phyloP scores from a whole-genome alignment of 2,888 invertebrate species.

The Crematogaster levior region DNA sequence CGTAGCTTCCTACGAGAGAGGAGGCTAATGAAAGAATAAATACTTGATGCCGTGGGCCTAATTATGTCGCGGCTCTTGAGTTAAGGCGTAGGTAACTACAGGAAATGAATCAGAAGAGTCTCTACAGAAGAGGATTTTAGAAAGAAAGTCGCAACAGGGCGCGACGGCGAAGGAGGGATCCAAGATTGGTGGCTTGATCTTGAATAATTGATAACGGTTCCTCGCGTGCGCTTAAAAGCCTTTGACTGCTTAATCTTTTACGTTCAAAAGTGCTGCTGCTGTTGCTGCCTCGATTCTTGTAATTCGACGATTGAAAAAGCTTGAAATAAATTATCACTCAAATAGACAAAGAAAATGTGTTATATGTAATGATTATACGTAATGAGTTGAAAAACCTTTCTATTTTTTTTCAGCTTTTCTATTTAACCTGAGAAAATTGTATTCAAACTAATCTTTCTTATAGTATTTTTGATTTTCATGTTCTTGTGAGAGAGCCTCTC shows the following conservation, averaged over 20 bases:
- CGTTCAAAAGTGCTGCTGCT: slow-evolving; percentile 43
- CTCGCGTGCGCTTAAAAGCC: slow-evolving; percentile 61
- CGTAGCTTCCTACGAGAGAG: slow-evolving; percentile 52
- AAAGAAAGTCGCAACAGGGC: slow-evolving; percentile 41
- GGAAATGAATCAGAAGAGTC: slow-evolving; percentile 63
- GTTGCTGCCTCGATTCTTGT: slow-evolving; percentile 25
- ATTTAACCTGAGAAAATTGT: neutral
- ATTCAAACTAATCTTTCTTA: neutral
- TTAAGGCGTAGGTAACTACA: slow-evolving; percentile 47
- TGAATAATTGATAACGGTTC: slow-evolving; percentile 78
- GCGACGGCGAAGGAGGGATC: slow-evolving; percentile 31
- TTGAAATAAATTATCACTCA: slow-evolving; percentile 7
- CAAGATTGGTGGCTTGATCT: slow-evolving; percentile 70
- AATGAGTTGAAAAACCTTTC: no score
- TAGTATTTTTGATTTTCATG: neutral
- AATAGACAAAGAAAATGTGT: neutral
- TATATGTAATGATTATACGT: neutral
- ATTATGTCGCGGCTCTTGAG: slow-evolving; percentile 75
- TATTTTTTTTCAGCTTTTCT: neutral
- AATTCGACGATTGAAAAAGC: neutral
- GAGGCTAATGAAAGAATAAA: slow-evolving; percentile 81
- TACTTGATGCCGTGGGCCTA: slow-evolving; percentile 79
- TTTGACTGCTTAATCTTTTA: slow-evolving; percentile 50
- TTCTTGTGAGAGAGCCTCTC: neutral
- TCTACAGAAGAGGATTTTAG: slow-evolving; percentile 44